phyloP scores from a whole-genome alignment of 2,113 vertebrate species.

The Parotia lawesii region DNA sequence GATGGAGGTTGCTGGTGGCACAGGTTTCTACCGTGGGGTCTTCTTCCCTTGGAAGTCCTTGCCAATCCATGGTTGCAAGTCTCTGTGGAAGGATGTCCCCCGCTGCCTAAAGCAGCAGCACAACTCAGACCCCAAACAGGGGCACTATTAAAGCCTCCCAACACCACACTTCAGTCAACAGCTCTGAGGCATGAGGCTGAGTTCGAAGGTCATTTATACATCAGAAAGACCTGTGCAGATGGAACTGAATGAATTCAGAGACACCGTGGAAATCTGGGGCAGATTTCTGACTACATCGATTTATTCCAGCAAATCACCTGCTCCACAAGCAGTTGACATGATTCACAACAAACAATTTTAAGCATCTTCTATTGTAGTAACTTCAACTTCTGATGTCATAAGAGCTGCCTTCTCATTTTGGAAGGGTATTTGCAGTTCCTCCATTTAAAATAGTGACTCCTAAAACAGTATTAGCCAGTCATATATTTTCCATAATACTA shows the following conservation, averaged over 20 bases:
- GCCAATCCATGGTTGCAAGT: not conserved
- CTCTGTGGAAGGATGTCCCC: not conserved
- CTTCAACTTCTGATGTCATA: not conserved
- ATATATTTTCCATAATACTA: not conserved
- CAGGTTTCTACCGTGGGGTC: not conserved
- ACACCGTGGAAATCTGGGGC: not conserved
- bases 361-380: not conserved
- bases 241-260: not conserved
- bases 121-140: not conserved
- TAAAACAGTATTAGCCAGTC: not conserved
- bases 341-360: not conserved
- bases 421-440: not conserved
- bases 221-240: not conserved
- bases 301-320: not conserved
- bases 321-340: not conserved
- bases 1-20: not conserved
- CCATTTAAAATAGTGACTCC: not conserved
- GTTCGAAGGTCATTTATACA: not conserved
- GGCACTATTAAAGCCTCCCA: not conserved
- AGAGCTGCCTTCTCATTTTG: not conserved
- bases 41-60: not conserved
- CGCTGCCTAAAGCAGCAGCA: not conserved
- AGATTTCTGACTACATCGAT: not conserved
- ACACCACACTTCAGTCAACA: fast-evolving
- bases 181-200: not conserved